Evolutionary conservation across 2,113 vertebrate genomes (phyloP).

Genomic region (Trochalopteron elliotii): DNA sequence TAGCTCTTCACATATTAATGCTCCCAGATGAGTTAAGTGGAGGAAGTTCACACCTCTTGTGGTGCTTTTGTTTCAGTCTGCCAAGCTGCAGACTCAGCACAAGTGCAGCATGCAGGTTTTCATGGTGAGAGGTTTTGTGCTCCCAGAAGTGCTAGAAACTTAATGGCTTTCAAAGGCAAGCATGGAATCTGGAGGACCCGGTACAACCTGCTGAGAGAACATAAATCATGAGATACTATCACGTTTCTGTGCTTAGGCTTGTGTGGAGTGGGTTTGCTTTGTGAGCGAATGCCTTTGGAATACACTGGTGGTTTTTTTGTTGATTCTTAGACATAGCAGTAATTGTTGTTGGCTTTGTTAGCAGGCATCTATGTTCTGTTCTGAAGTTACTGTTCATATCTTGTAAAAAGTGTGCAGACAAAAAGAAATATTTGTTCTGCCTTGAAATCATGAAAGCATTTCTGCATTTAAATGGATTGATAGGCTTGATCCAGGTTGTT

Average conservation of each 20-base stretch:
- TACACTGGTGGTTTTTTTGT: neutral
- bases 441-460: neutral
- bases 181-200: constrained; percentile 57
- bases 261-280: constrained; percentile 39
- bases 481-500: neutral
- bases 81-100: neutral
- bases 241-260: constrained; percentile 51
- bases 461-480: neutral
- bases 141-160: constrained; percentile 46
- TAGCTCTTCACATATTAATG: neutral
- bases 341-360: constrained; percentile 29
- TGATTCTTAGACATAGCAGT: constrained; percentile 31
- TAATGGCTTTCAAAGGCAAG: constrained; percentile 59
- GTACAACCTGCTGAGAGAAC: constrained; percentile 56
- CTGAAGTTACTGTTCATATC: neutral
- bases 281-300: constrained; percentile 26
- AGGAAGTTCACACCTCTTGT: neutral
- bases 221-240: constrained; percentile 49
- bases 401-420: neutral
- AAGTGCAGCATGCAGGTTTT: neutral
- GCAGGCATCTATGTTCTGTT: neutral
- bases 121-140: neutral
- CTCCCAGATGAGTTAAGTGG: neutral
- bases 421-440: constrained; percentile 1
- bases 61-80: neutral